Percentiles rank a stretch among this genome's conserved stretches.
phyloP scores from a whole-genome alignment of 2,888 invertebrate species.

The Caenorhabditis parvicauda region DNA sequence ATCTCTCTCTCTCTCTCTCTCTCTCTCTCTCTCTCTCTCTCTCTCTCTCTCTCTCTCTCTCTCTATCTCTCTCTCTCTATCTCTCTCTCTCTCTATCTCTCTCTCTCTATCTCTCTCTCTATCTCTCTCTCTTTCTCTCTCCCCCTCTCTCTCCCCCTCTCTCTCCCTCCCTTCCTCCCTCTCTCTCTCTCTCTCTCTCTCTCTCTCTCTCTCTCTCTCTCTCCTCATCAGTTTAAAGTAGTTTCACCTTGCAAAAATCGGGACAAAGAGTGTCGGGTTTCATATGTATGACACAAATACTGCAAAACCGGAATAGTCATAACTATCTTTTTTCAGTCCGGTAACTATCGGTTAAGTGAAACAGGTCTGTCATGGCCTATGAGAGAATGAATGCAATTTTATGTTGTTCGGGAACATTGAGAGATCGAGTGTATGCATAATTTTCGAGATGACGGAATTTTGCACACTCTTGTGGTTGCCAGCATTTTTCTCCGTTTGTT shows the following conservation, averaged over 20 bases:
- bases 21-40: conserved; percentile 5
- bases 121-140: not conserved
- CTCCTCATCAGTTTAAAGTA: not conserved
- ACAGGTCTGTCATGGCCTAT: not conserved
- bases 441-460: too few relatives aligned
- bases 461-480: too few relatives aligned
- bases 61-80: not conserved
- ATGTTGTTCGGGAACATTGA: too few relatives aligned
- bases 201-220: not conserved
- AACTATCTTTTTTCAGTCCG: too few relatives aligned
- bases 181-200: conserved; percentile 1
- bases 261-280: too few relatives aligned
- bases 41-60: not conserved
- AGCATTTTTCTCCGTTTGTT: too few relatives aligned
- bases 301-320: too few relatives aligned
- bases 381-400: too few relatives aligned
- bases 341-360: too few relatives aligned
- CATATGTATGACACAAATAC: too few relatives aligned
- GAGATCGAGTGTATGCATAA: too few relatives aligned
- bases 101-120: not conserved
- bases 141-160: not conserved
- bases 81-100: conserved; percentile 5
- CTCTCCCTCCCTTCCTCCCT: not conserved
- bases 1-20: not conserved
- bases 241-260: conserved; percentile 6